A percentile compares a stretch with the other conserved stretches of the same genome.
These are phyloP conservation scores for Meandrina meandrites DNA, from an alignment of 92 coral and sea anemone genomes.

Conservation along the genomic window DNA sequence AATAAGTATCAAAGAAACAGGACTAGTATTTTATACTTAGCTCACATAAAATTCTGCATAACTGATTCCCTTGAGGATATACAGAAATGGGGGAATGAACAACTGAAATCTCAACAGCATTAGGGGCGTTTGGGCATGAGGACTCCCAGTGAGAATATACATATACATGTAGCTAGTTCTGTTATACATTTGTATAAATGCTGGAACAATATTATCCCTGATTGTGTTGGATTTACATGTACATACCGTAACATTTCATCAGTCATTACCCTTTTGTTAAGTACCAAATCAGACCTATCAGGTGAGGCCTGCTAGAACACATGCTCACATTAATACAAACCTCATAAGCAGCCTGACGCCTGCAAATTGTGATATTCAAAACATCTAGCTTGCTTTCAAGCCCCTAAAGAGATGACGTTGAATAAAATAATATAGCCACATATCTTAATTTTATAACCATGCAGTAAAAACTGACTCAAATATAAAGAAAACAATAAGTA, in stretches of 20 bases:
- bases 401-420: conserved; percentile 32
- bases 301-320: not conserved
- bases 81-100: too few relatives aligned
- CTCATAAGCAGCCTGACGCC: conserved; percentile 95
- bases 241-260: too few relatives aligned
- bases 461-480: not conserved
- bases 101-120: too few relatives aligned
- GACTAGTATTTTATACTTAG: too few relatives aligned
- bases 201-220: not conserved
- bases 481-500: not conserved
- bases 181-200: not conserved
- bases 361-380: conserved; percentile 89
- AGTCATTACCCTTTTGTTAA: not conserved
- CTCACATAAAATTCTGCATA: too few relatives aligned
- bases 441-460: not conserved
- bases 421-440: not conserved
- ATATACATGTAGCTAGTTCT: too few relatives aligned
- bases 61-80: too few relatives aligned
- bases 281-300: too few relatives aligned
- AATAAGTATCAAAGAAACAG: too few relatives aligned
- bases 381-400: conserved; percentile 89
- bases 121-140: too few relatives aligned
- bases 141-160: too few relatives aligned
- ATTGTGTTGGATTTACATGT: not conserved
- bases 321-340: conserved; percentile 36